Base-by-base conservation (phyloP, 2,797 vertebrate genomes). In the Sandelia bainsii region DNA sequence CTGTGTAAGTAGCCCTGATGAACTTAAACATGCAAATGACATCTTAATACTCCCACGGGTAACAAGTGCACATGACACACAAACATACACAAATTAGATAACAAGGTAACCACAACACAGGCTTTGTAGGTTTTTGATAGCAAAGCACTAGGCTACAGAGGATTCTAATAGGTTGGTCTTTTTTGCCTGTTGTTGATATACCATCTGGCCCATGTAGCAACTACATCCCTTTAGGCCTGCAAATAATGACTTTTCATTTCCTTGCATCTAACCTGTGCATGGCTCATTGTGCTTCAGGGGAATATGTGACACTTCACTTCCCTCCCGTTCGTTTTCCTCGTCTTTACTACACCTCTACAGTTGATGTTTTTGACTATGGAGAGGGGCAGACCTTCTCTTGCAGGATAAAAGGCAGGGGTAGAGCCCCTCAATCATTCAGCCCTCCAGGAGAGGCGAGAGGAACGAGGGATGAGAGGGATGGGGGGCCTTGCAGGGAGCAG, bases 361-460 rank as follows among this genome's bases (percentile, higher is more conserved):
- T 86, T 85, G 82, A 84, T 87, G 78, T 84, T 86, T 91, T 87
- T 80, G 81, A 82, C 84, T 79, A 80, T 77, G 87, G 81, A 87
- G 85, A 89, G 74, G 88, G 82, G 74, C 53, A 40, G 92, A 83
- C 87, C 87, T 86, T 87, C 70, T 72, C 84, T 93, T 67, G 84
- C 82, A 90, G 91, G 92, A 95, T 95, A 90, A 94, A 94, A 95
- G 93, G 86, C 88, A 69, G 49, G 93, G 95, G 91, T 93, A 93
- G 91, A 70, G 80, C 89, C 88, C 87, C 92, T 93, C 92, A 88
- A 93, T 94, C 92, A 87, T 83, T 74, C 83, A 84, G 72, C 92
- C 92, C 93, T 93, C 91, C 92, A 92, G 94, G 93, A 92, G 93
- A 92, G 93, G 91, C n/a, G 58, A 87, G 85, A 75, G 76, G 89